Percentiles rank a stretch among this genome's conserved stretches.
Evolutionary conservation across 1,140 invertebrate species (phyloP).

Genomic region (Heliconius hermathena): DNA sequence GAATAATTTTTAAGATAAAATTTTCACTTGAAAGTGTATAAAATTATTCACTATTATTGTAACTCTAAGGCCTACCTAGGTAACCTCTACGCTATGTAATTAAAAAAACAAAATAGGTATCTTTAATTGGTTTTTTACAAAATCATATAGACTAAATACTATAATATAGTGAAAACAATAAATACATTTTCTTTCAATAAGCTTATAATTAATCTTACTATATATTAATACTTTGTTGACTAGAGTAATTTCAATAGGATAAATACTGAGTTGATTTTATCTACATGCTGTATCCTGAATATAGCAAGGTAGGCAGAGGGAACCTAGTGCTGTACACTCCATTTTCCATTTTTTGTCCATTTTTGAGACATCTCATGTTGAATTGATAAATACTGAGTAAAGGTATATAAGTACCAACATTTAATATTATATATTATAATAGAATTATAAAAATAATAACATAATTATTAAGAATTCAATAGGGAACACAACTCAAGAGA

Average conservation of each 20-base stretch:
- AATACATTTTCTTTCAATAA: neutral
- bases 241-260: constrained; percentile 28
- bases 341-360: no score
- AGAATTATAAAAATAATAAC: constrained; percentile 20
- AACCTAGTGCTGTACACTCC: no score
- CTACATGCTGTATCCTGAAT: no score
- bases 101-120: neutral
- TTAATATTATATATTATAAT: neutral
- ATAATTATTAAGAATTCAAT: constrained; percentile 20
- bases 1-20: neutral
- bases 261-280: constrained; percentile 12
- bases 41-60: constrained; percentile 6
- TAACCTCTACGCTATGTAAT: neutral
- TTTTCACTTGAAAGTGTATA: neutral
- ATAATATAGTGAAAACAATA: neutral
- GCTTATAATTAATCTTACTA: constrained; percentile 13
- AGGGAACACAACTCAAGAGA: constrained; percentile 30
- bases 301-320: no score
- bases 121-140: neutral
- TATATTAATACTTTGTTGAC: constrained; percentile 33
- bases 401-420: constrained; percentile 21
- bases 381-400: constrained; percentile 15
- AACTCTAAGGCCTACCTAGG: neutral
- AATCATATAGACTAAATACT: neutral
- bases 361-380: no score